phyloP scores from a whole-genome alignment of 1,140 invertebrate species.

The Saccostrea echinata region DNA sequence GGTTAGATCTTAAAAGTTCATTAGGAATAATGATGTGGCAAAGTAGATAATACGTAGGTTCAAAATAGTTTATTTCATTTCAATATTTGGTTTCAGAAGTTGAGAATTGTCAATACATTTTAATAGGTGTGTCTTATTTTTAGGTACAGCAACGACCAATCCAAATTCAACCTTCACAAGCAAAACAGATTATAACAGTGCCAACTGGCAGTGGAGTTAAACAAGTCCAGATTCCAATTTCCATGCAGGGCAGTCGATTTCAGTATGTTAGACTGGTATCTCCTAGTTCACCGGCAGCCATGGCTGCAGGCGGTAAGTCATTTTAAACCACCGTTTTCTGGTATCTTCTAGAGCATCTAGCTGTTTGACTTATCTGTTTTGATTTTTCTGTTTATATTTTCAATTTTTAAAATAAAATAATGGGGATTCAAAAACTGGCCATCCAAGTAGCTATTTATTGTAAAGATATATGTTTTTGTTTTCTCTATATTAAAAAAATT shows the following conservation, averaged over 20 bases:
- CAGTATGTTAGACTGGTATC: slow-evolving; percentile 78
- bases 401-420: no score
- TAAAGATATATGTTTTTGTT: neutral
- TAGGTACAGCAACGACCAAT: slow-evolving; percentile 51
- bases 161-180: slow-evolving; percentile 47
- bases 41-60: no score
- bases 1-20: no score
- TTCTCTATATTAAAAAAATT: neutral
- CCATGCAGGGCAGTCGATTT: slow-evolving; percentile 78
- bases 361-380: no score
- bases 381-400: no score
- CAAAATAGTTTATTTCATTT: no score
- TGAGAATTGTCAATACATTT: neutral
- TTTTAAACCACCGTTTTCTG: neutral
- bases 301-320: slow-evolving; percentile 11
- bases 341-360: no score
- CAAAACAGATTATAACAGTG: slow-evolving; percentile 46
- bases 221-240: slow-evolving; percentile 54
- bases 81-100: no score
- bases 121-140: no score
- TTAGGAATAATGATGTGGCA: no score
- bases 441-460: no score
- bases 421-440: no score
- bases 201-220: slow-evolving; percentile 51
- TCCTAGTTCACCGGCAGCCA: slow-evolving; percentile 51